These are phyloP conservation scores for Chymomyza costata DNA, from an alignment of 1,140 invertebrate genomes.

Conservation along the genomic window DNA sequence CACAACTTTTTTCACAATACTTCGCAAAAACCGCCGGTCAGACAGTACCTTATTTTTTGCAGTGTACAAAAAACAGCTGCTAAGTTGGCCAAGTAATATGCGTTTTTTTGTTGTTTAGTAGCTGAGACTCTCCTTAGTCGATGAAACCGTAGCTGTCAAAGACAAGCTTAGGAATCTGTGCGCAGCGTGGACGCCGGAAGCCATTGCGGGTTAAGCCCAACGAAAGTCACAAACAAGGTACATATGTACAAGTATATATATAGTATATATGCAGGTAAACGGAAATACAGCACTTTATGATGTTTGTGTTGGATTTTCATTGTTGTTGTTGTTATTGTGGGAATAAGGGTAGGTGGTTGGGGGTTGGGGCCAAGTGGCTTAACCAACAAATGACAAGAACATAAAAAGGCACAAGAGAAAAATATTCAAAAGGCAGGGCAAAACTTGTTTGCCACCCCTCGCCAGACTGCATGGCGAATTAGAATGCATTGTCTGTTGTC, in stretches of 20 bases:
- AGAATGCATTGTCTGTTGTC: conserved; percentile 15
- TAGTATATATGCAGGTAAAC: no score
- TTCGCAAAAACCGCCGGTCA: no score
- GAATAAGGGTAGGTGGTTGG: not conserved
- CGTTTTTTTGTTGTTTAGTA: no score
- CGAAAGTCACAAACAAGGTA: no score
- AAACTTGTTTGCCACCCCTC: no score
- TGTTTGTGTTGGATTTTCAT: no score
- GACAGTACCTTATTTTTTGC: no score
- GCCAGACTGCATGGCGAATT: not conserved
- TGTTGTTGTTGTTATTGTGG: no score
- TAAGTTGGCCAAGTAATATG: conserved; percentile 50
- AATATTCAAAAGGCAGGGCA: conserved; percentile 26
- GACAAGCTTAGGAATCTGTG: conserved; percentile 28
- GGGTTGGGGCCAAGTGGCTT: conserved; percentile 11
- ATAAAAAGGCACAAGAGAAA: not conserved
- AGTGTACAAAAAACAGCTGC: not conserved
- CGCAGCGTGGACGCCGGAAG: conserved; percentile 54
- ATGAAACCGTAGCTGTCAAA: conserved; percentile 9
- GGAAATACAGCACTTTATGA: conserved; percentile 55
- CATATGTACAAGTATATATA: no score
- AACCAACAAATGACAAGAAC: conserved; percentile 20
- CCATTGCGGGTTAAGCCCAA: conserved; percentile 56
- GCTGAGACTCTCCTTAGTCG: no score
- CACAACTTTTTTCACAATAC: no score